Evolutionary conservation across 2,113 vertebrate genomes (phyloP), one percentile per base, ranked within the genome.

Genomic region (Ctenodactylus gundi): DNA sequence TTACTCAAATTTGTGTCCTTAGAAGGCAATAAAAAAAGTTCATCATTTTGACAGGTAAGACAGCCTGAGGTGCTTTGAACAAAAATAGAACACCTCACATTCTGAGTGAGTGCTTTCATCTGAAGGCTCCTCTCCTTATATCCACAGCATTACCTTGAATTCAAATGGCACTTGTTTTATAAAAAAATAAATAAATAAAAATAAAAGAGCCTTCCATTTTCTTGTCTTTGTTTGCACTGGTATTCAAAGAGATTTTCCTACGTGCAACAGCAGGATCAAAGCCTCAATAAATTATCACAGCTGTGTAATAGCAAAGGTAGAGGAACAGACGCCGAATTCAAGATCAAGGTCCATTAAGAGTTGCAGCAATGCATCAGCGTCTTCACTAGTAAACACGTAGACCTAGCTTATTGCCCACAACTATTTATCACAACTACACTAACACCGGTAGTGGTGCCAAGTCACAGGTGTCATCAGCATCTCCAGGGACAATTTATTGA

Each of bases 11-110:
- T 68, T 85, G 67, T 94, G 64, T 94, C 94, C n/a, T 94, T 80
- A 96, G 29, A 93, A 95, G 78, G 84, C 75, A 96, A 88, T 90
- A 94, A 87, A 90, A n/a, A 80, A 84, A 94, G 83, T 88, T 94
- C 41, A 94, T 86, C 91, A 85, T 75, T 76, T 93, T 96, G 91
- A 88, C 92, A 97, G 57, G 57, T 87, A 58, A 85, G 49, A 60
- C 81, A 15, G 93, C 87, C 91, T 82, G 76, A 95, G 92, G 94
- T 85, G n/a, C 60, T 93, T 67, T 77, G 88, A 91, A 85, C 41
- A 93, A 67, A 95, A 97, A 55, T 90, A 53, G 75, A 81, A 82
- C 75, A 55, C 34, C 78, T n/a, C n/a, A n/a, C n/a, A n/a, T 92
- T 88, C 51, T 58, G 36, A 93, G n/a, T 41, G 82, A 96, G 78